Evolutionary conservation across 2,797 vertebrate species (phyloP), one percentile per base, ranked within the genome.

Genomic region (Micrastur ruficollis): DNA sequence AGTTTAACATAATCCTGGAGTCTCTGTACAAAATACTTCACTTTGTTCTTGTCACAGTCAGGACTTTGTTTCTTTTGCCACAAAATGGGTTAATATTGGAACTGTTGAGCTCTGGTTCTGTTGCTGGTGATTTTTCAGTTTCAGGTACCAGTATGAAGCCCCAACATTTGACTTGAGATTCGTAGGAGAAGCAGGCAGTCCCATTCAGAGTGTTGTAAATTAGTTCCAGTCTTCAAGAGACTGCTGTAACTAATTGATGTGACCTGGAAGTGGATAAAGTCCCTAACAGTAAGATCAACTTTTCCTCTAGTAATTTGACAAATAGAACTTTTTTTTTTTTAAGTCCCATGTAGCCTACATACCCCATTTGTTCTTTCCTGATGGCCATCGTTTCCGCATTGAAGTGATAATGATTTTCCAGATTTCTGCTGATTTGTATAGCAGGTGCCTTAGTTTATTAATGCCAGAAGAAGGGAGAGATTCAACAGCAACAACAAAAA

Each of bases 251-350:
- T 47, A 98, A 98, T 97, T 91, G 94, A 34, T 96, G 56, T 96
- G 94, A 97, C 91, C 95, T 97, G 95, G 95, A 97, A 97, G 93
- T 97, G 96, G 91, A 97, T 95, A 67, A 96, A 96, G 71, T 75
- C 84, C 91, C 34, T 82, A 89, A 89, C 88, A 96, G 79, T 71
- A 93, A 93, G 85, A 91, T 89, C 94, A 94, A 62, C 81, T 96
- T 97, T 96, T 91, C 93, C 89, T 96, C 94, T 67, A 81, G 91
- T 87, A 93, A 92, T 94, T 90, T 97, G 97, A 95, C 88, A 97
- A 89, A 86, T 80, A 76, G 65, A 95, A 87, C 58, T 95, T 47
- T 40, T n/a, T 46, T 83, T 58, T 73, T 96, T 65, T 42, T 26
- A 85, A 62, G 92, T 55, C 68, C 49, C 0, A 0, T 38, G 67